These are phyloP conservation scores for Sinella curviseta DNA, from an alignment of 1,140 invertebrate genomes.

Conservation along the genomic window DNA sequence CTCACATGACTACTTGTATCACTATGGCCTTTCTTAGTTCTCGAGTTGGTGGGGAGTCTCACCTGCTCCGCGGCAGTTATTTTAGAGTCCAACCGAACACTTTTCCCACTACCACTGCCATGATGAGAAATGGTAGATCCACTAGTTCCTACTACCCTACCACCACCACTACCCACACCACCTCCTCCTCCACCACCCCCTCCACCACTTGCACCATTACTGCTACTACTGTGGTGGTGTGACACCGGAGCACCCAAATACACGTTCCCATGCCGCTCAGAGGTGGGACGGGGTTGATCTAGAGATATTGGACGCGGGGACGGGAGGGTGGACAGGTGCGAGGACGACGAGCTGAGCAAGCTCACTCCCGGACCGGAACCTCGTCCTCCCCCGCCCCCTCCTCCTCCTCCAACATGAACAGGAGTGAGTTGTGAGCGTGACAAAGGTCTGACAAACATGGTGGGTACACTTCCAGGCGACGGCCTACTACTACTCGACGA, in stretches of 20 bases:
- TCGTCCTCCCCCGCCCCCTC: constrained; percentile 49
- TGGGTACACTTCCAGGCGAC: constrained; percentile 41
- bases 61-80: constrained; percentile 49
- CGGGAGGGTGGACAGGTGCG: constrained; percentile 43
- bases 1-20: constrained; percentile 36
- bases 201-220: constrained; percentile 29
- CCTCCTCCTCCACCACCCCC: constrained; percentile 40
- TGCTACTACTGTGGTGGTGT: constrained; percentile 31
- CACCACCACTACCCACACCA: constrained; percentile 37
- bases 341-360: constrained; percentile 50
- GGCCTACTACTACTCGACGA: constrained; percentile 46
- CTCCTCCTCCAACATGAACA: constrained; percentile 41
- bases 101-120: constrained; percentile 19
- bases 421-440: constrained; percentile 45
- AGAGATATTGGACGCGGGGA: constrained; percentile 45
- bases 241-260: constrained; percentile 44
- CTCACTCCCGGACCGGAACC: constrained; percentile 48
- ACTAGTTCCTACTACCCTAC: constrained; percentile 23
- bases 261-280: constrained; percentile 49
- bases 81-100: constrained; percentile 43
- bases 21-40: constrained; percentile 31
- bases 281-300: constrained; percentile 44
- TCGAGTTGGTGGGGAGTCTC: constrained; percentile 48
- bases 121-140: constrained; percentile 34
- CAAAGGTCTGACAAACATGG: constrained; percentile 44